A percentile compares a stretch with the other conserved stretches of the same genome.
These are phyloP conservation scores for Takifugu rubripes DNA, from an alignment of 2,797 vertebrate species.

Conservation along the genomic window DNA sequence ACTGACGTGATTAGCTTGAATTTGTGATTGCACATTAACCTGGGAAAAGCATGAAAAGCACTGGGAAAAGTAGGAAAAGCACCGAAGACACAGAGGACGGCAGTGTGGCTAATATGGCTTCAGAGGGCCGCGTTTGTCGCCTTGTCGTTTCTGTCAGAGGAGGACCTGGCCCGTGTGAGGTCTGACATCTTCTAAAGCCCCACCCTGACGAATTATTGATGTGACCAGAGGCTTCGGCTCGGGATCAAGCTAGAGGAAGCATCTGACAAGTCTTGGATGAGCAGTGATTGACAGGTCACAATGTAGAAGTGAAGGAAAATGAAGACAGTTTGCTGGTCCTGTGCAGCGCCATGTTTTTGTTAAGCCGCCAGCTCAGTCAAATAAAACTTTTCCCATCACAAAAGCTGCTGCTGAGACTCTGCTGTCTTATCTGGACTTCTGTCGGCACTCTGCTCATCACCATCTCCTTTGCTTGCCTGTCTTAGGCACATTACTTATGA, in stretches of 20 bases:
- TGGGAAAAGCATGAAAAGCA: neutral
- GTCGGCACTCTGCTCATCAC: too few species aligned
- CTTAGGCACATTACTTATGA: too few species aligned
- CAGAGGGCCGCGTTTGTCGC: neutral
- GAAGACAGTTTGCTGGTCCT: slow-evolving; percentile 14
- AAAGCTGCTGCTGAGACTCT: slow-evolving; percentile 11
- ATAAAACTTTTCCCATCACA: slow-evolving; percentile 21
- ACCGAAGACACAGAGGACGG: too few species aligned
- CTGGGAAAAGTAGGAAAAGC: neutral
- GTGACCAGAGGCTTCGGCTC: slow-evolving; percentile 2
- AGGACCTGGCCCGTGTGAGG: slow-evolving; percentile 3
- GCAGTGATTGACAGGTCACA: slow-evolving; percentile 19
- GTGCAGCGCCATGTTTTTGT: slow-evolving; percentile 8
- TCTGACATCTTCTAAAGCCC: neutral
- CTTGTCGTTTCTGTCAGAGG: slow-evolving; percentile 1
- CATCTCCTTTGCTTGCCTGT: too few species aligned
- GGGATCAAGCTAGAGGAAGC: slow-evolving; percentile 8
- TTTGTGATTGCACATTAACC: neutral
- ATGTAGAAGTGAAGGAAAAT: slow-evolving; percentile 12
- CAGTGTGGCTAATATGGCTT: too few species aligned
- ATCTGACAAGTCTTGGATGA: slow-evolving; percentile 10
- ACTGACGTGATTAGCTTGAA: neutral
- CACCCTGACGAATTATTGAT: slow-evolving; percentile 6
- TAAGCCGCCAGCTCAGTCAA: slow-evolving; percentile 11
- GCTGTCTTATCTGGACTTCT: too few species aligned